A percentile compares a stretch with the other conserved stretches of the same genome.
phyloP scores from a whole-genome alignment of 2,888 invertebrate genomes.

The Machimus rusticus region DNA sequence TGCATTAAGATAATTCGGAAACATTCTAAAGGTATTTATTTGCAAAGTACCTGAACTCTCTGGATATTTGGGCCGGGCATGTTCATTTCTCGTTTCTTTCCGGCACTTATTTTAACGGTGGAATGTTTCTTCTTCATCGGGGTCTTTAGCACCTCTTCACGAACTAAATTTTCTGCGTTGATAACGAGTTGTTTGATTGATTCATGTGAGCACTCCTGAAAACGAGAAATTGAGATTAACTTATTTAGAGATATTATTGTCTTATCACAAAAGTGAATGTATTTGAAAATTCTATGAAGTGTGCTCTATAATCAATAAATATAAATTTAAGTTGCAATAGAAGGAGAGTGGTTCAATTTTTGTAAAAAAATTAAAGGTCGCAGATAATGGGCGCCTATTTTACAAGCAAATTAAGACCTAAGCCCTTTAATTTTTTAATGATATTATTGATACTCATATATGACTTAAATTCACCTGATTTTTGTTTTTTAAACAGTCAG shows the following conservation, averaged over 20 bases:
- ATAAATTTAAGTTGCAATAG: too few relatives aligned
- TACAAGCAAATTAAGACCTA: too few relatives aligned
- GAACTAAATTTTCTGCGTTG: constrained; percentile 82
- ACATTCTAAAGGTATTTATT: background rate
- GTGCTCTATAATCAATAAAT: too few relatives aligned
- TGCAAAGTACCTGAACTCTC: constrained; percentile 58
- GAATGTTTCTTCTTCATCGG: constrained; percentile 59
- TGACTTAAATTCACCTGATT: too few relatives aligned
- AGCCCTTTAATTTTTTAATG: too few relatives aligned
- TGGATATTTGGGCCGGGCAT: constrained; percentile 61
- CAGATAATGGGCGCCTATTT: too few relatives aligned
- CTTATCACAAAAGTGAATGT: background rate
- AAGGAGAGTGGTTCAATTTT: background rate
- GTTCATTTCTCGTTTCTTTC: constrained; percentile 58
- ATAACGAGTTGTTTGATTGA: constrained; percentile 79
- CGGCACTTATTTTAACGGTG: constrained; percentile 55
- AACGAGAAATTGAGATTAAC: background rate
- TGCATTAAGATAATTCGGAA: background rate
- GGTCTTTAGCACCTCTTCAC: constrained; percentile 62
- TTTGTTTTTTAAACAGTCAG: too few relatives aligned
- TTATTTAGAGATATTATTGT: background rate
- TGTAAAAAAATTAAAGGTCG: background rate
- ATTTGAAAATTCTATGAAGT: background rate
- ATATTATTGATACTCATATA: too few relatives aligned
- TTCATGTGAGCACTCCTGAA: constrained; percentile 60